Evolutionary conservation across 2,888 invertebrate genomes (phyloP).

Genomic region (Parnassius apollo): DNA sequence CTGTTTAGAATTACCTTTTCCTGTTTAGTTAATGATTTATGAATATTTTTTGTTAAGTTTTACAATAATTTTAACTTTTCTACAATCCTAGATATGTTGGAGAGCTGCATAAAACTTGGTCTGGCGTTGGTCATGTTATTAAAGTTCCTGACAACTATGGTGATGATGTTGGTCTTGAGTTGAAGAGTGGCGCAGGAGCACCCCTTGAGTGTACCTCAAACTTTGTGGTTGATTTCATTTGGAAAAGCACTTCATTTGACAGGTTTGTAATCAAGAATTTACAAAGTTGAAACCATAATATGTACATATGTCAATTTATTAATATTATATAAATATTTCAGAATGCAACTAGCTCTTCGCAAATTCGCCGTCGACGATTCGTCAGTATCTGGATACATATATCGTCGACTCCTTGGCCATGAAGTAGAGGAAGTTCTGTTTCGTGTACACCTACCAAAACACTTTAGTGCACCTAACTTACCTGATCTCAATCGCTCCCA

Average conservation of each 20-base stretch:
- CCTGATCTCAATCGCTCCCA: constrained; percentile 99
- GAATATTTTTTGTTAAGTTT: too few species aligned
- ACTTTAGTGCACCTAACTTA: constrained; percentile 97
- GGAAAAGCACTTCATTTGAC: constrained; percentile 99
- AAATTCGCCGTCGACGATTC: constrained; percentile 98
- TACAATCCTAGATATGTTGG: constrained; percentile 86
- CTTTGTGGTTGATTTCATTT: constrained; percentile 99
- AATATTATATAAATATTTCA: constrained; percentile 46
- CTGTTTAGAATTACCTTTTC: too few species aligned
- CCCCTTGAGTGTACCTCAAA: constrained; percentile 96
- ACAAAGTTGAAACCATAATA: neutral
- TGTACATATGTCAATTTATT: neutral
- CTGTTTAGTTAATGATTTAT: too few species aligned
- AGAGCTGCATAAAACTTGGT: constrained; percentile 96
- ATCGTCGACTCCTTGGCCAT: constrained; percentile 96
- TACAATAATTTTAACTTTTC: neutral
- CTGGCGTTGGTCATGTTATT: constrained; percentile 98
- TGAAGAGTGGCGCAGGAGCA: constrained; percentile 95
- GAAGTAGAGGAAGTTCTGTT: constrained; percentile 96
- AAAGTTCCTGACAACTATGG: constrained; percentile 97
- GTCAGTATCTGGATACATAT: constrained; percentile 98
- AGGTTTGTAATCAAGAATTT: constrained; percentile 76
- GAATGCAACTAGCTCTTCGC: constrained; percentile 96
- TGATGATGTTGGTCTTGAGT: constrained; percentile 98
- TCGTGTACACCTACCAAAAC: constrained; percentile 95